Conservation (phyloP, 2,888 invertebrate genomes). For the Onchidella celtica region DNA sequence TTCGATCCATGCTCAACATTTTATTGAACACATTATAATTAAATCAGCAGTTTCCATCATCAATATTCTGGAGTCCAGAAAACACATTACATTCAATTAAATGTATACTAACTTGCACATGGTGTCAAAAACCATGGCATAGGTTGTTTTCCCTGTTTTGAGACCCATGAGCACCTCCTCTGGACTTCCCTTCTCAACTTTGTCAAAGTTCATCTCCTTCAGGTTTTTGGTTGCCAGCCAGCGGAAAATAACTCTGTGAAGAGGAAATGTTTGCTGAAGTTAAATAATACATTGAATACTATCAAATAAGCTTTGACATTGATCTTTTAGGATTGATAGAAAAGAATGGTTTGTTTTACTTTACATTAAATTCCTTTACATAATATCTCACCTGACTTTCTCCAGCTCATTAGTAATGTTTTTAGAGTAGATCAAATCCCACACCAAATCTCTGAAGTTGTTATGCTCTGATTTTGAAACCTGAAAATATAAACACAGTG, state of each 20-base stretch:
- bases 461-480: constrained; percentile 79
- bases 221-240: constrained; percentile 80
- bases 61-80: too few relatives aligned
- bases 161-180: constrained; percentile 80
- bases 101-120: constrained; percentile 80
- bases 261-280: too few relatives aligned
- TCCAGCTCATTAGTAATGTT: constrained; percentile 80
- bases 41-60: too few relatives aligned
- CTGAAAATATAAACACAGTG: constrained; percentile 59
- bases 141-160: constrained; percentile 79
- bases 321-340: too few relatives aligned
- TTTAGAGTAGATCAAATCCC: constrained; percentile 80
- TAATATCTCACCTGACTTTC: constrained; percentile 76
- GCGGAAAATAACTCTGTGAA: constrained; percentile 78
- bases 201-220: constrained; percentile 78
- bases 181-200: constrained; percentile 77
- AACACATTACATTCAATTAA: too few relatives aligned
- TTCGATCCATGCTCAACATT: too few relatives aligned
- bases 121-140: constrained; percentile 80
- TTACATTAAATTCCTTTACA: too few relatives aligned
- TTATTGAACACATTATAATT: too few relatives aligned
- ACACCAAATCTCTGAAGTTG: constrained; percentile 79
- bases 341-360: too few relatives aligned
- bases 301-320: too few relatives aligned
- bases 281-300: too few relatives aligned